Evolutionary conservation across 2,888 invertebrate species (phyloP).

Genomic region (Agonopterix heracliana): DNA sequence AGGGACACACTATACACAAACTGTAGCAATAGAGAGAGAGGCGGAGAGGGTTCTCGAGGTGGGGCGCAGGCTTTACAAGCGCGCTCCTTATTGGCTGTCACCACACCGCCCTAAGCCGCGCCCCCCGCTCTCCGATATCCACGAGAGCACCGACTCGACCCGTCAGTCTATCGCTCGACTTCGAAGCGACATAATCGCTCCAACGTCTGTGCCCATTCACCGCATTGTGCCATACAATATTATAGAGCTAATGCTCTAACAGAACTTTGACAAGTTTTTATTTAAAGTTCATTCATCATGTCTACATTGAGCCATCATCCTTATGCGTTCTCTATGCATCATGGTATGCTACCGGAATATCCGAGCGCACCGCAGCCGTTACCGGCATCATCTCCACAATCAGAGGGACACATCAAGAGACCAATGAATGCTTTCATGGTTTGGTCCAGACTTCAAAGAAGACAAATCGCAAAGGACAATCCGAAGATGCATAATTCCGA

Average conservation of each 20-base stretch:
- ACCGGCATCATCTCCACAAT: conserved; percentile 64
- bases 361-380: conserved; percentile 60
- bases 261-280: conserved; percentile 30
- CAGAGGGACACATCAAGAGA: conserved; percentile 91
- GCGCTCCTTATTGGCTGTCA: conserved; percentile 44
- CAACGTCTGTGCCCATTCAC: conserved; percentile 50
- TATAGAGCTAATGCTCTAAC: conserved; percentile 53
- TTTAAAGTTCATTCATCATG: conserved; percentile 41
- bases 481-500: conserved; percentile 95
- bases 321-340: conserved; percentile 72
- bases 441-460: conserved; percentile 93
- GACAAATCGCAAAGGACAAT: conserved; percentile 95
- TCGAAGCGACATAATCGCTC: conserved; percentile 65
- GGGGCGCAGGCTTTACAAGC: conserved; percentile 59
- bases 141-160: conserved; percentile 37
- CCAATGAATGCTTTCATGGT: conserved; percentile 99
- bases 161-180: conserved; percentile 68
- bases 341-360: conserved; percentile 67
- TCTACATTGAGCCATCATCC: conserved; percentile 72
- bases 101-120: conserved; percentile 53
- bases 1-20: conserved; percentile 28
- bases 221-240: conserved; percentile 59
- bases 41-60: conserved; percentile 33
- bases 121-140: conserved; percentile 51
- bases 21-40: conserved; percentile 30